Conservation (phyloP, 1,140 invertebrate genomes). For the Cardiocondyla obscurior region DNA sequence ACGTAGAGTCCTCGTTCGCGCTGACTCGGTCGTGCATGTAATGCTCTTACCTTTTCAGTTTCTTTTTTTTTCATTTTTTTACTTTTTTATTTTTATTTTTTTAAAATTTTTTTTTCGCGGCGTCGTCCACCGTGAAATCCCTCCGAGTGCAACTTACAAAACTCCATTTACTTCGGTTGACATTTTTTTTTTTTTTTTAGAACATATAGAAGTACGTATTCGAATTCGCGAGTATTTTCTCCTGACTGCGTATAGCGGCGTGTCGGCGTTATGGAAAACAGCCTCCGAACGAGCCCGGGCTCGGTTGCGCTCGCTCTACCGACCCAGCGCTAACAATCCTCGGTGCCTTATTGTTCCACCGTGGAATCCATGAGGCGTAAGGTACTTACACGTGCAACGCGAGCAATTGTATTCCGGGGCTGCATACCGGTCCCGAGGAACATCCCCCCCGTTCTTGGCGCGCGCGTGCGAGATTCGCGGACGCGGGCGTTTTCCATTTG, state of each 20-base stretch:
- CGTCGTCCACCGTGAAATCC: neutral
- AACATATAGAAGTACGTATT: neutral
- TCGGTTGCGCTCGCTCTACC: neutral
- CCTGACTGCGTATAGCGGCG: neutral
- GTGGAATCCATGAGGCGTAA: neutral
- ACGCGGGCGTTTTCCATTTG: neutral
- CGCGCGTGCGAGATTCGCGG: neutral
- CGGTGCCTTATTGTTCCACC: neutral
- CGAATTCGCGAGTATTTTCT: neutral
- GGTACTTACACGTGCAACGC: neutral
- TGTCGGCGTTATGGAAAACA: neutral
- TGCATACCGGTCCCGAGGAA: neutral
- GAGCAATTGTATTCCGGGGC: neutral
- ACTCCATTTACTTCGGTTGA: neutral
- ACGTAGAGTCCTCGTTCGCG: neutral
- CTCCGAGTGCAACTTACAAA: neutral
- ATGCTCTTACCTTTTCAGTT: neutral
- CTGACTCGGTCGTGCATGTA: neutral
- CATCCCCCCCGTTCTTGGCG: neutral
- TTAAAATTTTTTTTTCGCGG: neutral
- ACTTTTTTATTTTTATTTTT: too few species aligned
- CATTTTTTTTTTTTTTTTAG: constrained; percentile 35
- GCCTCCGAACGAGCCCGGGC: neutral
- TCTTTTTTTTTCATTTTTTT: neutral
- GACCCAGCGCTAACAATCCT: neutral